Evolutionary conservation across 2,888 invertebrate species (phyloP), one percentile per base, ranked within the genome.

Genomic region (Galerucella pusilla): DNA sequence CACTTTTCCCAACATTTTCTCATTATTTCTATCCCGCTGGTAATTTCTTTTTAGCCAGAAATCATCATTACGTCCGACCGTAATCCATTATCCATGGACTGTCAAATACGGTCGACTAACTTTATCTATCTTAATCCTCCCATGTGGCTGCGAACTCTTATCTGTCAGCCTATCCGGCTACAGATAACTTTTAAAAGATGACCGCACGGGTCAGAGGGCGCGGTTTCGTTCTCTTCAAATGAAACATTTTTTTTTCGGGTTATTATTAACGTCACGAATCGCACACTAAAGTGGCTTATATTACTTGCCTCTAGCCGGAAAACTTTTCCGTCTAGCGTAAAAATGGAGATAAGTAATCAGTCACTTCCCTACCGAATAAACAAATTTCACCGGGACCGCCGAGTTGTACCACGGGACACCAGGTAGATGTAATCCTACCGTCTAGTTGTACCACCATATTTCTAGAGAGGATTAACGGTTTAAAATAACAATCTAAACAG

Each of bases 71-170:
- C 80, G 82, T 82, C 81, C 78, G 80, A 80, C 78, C 78, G 83
- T 84, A 84, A 86, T 85, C 85, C 85, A 85, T 78, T 78, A 75
- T 85, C 85, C 84, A 80, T 82, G 80, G 83, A 80, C 85, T 86
- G 86, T 85, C 86, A 85, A 84, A 84, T 81, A 81, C 82, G 82
- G 82, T 82, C 78, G 83, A 81, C 83, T 81, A 82, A 84, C 84
- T 85, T 86, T 86, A 86, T 86, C 86, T 85, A 83, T 85, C 85
- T 85, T 86, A 86, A 86, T 86, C 85, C 86, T 84, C 84, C 83
- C 80, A 77, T 83, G 84, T 82, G 84, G 84, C 82, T 80, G 78
- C 76, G 80, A 78, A 80, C 83, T 82, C 84, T 85, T 85, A 85
- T 85, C 85, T 84, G 80, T 71, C 75, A 67, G 79, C 81, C 81